Base-by-base conservation (phyloP, 2,888 invertebrate genomes). In the Standfussiana lucernea region DNA sequence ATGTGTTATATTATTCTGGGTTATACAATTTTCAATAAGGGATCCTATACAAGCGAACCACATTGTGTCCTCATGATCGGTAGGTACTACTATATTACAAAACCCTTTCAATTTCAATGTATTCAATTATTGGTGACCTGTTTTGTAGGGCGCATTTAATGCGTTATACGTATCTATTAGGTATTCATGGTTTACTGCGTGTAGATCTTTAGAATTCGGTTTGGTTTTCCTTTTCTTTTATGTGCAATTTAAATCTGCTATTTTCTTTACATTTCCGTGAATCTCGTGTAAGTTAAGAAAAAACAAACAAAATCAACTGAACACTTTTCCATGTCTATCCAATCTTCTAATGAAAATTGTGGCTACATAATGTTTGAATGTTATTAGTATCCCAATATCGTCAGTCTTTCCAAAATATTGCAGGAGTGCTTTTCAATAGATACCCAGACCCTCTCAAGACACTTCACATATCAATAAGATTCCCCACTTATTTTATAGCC, bases 11-110 rank as follows among this genome's bases (percentile, higher is more conserved):
- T 73, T 71, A 80, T 76, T 62, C 62, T 32, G 64, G 65, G 56
- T 70, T 53, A 69, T 71, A 76, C 83, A 80, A 64, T 80, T 75
- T 84, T 80, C 88, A 88, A 86, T 78, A 81, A 71, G 45, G 75
- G 61, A 68, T 42, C 65, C 70, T 69, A 79, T 73, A 86, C 70
- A 81, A 35, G 64, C 47, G 72, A n/a, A 65, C 42, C 50, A 62
- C 61, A 79, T 68, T 79, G 75, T 78, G 64, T 53, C 45, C 10
- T 47, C 53, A n/a, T 64, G 72, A 83, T 75, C 56, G 70, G 66
- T 70, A n/a, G n/a, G 40, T 64, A 40, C 64, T 64, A 15, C n/a
- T 40, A 21, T 66, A 40, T 75, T 78, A 75, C 71, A 64, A 78
- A 85, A 82, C 67, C 75, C 66, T 78, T 84, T 78, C 70, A 82